phyloP scores from a whole-genome alignment of 2,113 vertebrate species.

The Merops nubicus region DNA sequence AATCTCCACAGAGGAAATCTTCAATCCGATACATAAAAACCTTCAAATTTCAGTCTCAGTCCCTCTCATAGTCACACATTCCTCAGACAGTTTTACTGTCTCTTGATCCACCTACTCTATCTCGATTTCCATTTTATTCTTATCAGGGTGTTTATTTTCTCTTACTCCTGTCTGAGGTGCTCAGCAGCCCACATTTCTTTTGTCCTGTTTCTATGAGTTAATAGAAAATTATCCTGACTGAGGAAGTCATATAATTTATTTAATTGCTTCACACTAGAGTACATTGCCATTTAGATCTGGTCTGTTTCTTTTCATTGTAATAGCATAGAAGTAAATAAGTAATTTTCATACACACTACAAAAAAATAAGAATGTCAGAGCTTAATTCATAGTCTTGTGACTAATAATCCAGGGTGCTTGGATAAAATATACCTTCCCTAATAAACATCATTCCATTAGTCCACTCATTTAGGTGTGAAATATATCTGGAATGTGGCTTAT shows the following conservation, averaged over 20 bases:
- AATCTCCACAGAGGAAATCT: not conserved
- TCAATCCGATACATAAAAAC: not conserved
- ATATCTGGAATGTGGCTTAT: not conserved
- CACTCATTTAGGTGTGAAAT: slow-evolving; percentile 34
- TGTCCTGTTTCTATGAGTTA: not conserved
- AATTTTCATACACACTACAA: slow-evolving; percentile 65
- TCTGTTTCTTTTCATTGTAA: slow-evolving; percentile 63
- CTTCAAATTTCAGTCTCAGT: not conserved
- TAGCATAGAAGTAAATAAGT: slow-evolving; percentile 61
- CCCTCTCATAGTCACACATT: not conserved
- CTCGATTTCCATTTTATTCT: not conserved
- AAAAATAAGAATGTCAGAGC: slow-evolving; percentile 47
- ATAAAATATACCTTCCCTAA: slow-evolving; percentile 17
- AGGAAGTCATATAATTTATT: slow-evolving; percentile 46
- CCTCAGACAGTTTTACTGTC: not conserved
- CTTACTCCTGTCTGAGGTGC: not conserved
- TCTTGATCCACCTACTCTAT: not conserved
- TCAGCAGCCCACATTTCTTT: not conserved
- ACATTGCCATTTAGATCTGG: slow-evolving; percentile 47
- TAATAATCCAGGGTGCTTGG: slow-evolving; percentile 45
- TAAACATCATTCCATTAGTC: slow-evolving; percentile 43
- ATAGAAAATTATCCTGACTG: slow-evolving; percentile 16
- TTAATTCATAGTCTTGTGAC: slow-evolving; percentile 61
- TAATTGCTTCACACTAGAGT: slow-evolving; percentile 66
- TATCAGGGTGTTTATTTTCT: not conserved